These are phyloP conservation scores for Dromas ardeola DNA, from an alignment of 2,113 vertebrate genomes.

Conservation along the genomic window DNA sequence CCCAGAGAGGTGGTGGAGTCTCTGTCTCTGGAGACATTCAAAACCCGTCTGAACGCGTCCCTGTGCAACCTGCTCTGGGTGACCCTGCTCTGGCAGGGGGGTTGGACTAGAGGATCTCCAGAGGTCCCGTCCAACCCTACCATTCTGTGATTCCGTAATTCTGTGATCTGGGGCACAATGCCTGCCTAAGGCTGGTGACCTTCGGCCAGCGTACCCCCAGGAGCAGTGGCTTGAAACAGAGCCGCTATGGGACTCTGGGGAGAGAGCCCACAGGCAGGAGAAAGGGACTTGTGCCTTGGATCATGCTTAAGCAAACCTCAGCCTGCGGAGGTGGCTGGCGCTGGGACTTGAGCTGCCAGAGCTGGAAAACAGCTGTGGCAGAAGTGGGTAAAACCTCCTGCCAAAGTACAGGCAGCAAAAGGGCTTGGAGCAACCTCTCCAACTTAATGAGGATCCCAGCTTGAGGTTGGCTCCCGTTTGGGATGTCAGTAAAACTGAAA, in stretches of 20 bases:
- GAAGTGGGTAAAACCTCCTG: neutral
- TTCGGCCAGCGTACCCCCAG: fast-evolving
- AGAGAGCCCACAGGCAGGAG: neutral
- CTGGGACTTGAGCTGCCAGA: neutral
- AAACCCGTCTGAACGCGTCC: no score
- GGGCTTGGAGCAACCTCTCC: neutral
- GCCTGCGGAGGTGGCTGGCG: neutral
- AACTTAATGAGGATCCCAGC: neutral
- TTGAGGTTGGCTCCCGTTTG: neutral
- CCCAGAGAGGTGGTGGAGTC: no score
- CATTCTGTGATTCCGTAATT: no score
- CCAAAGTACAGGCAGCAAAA: neutral
- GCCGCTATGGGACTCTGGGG: neutral
- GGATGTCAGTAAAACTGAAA: conserved; percentile 21
- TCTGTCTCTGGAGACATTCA: no score
- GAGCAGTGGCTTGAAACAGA: neutral
- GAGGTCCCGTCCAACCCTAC: no score
- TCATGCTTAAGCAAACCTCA: neutral
- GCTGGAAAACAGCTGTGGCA: neutral
- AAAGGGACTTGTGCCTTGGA: neutral
- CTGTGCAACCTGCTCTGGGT: no score
- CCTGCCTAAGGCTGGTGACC: neutral
- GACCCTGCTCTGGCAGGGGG: no score
- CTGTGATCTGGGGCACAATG: neutral
- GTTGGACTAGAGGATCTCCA: no score